Evolutionary conservation across 2,888 invertebrate species (phyloP).

Genomic region (Hydriomena furcata): DNA sequence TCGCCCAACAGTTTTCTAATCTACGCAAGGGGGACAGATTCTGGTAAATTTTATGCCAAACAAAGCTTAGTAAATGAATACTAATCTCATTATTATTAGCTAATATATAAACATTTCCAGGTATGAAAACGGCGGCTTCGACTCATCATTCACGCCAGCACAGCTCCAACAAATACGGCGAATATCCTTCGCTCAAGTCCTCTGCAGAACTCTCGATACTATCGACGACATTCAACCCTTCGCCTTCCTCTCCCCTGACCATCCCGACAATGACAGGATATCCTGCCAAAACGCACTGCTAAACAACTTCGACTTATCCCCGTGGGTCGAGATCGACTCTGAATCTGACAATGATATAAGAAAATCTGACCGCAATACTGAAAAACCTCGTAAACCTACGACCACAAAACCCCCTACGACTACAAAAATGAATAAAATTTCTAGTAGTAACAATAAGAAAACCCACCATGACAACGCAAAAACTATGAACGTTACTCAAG

Average conservation of each 20-base stretch:
- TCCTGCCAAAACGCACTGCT: conserved; percentile 81
- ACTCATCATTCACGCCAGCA: conserved; percentile 89
- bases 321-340: conserved; percentile 83
- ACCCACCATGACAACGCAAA: conserved; percentile 31
- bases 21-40: conserved; percentile 90
- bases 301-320: conserved; percentile 83
- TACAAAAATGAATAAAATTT: conserved; percentile 33
- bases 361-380: conserved; percentile 57
- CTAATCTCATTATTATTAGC: too few relatives aligned
- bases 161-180: conserved; percentile 89
- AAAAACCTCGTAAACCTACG: conserved; percentile 48
- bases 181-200: conserved; percentile 88
- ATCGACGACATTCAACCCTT: conserved; percentile 88
- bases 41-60: conserved; percentile 81
- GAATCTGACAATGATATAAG: conserved; percentile 66
- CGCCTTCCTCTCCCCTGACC: conserved; percentile 85
- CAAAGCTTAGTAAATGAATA: too few relatives aligned
- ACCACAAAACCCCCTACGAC: conserved; percentile 41
- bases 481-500: conserved; percentile 40
- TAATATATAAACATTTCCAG: conserved; percentile 60
- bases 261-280: conserved; percentile 83
- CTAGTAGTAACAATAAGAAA: conserved; percentile 35
- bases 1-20: conserved; percentile 93
- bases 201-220: conserved; percentile 86
- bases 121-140: conserved; percentile 90